Evolutionary conservation across 2,113 vertebrate species (phyloP).

Genomic region (Struthio camelus): DNA sequence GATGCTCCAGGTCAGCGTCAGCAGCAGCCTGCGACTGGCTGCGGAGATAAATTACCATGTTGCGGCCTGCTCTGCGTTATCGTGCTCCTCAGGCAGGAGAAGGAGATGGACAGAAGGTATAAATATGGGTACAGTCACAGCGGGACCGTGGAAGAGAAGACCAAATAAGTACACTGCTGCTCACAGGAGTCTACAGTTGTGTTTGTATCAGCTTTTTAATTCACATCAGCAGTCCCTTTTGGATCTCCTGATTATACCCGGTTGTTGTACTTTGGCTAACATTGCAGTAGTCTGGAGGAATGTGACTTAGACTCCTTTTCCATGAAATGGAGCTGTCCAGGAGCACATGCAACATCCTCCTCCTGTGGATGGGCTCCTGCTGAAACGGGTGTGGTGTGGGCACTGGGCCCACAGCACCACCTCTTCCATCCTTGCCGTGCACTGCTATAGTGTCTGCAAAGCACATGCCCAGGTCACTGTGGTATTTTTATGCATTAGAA

Average conservation of each 20-base stretch:
- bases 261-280: neutral
- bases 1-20: rapidly evolving
- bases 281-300: neutral
- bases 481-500: neutral
- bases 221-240: neutral
- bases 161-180: neutral
- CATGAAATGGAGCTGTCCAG: too few relatives aligned
- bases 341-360: rapidly evolving
- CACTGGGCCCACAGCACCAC: neutral
- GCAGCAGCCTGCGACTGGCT: neutral
- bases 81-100: rapidly evolving
- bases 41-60: neutral
- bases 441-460: neutral
- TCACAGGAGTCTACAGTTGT: neutral
- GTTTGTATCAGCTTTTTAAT: neutral
- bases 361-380: neutral
- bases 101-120: neutral
- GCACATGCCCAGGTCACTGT: neutral
- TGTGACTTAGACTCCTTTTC: neutral
- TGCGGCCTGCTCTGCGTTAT: neutral
- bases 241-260: neutral
- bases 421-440: neutral
- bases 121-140: rapidly evolving
- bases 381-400: rapidly evolving
- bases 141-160: neutral